A percentile compares a stretch with the other conserved stretches of the same genome.
Conservation (phyloP, 2,113 vertebrate genomes). For the Indri indri region DNA sequence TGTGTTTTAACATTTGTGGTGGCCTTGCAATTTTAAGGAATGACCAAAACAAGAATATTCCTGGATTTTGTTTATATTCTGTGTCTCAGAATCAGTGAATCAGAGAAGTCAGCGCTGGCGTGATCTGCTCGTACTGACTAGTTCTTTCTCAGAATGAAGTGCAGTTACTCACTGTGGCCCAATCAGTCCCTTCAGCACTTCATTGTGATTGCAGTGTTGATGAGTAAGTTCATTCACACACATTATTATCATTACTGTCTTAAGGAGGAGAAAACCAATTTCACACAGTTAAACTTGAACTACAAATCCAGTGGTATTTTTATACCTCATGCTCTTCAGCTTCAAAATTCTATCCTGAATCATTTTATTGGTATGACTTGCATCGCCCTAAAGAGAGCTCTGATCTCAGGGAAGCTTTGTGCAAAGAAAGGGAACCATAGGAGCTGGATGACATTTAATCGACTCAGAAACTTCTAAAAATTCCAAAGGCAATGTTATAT, state of each 20-base stretch:
- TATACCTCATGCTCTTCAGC: background rate
- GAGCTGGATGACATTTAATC: background rate
- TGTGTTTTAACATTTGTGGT: background rate
- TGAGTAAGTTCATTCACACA: background rate
- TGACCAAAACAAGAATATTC: background rate
- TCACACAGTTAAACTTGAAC: background rate
- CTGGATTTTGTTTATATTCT: background rate
- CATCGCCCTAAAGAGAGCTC: slow-evolving; percentile 8
- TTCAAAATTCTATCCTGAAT: background rate
- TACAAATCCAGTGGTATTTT: background rate
- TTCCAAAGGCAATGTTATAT: background rate
- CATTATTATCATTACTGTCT: background rate
- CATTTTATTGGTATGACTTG: background rate
- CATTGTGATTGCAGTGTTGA: background rate
- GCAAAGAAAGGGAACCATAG: background rate
- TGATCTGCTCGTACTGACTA: background rate
- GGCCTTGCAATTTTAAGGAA: background rate
- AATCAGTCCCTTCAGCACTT: background rate
- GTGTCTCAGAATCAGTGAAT: background rate
- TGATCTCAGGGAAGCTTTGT: slow-evolving; percentile 47
- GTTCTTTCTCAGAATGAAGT: background rate
- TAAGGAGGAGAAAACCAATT: background rate
- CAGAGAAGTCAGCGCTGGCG: background rate
- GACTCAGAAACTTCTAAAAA: slow-evolving; percentile 9
- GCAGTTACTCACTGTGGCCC: background rate